Evolutionary conservation across 2,888 invertebrate genomes (phyloP), one percentile per base, ranked within the genome.

Genomic region (Platycheirus rosarum): DNA sequence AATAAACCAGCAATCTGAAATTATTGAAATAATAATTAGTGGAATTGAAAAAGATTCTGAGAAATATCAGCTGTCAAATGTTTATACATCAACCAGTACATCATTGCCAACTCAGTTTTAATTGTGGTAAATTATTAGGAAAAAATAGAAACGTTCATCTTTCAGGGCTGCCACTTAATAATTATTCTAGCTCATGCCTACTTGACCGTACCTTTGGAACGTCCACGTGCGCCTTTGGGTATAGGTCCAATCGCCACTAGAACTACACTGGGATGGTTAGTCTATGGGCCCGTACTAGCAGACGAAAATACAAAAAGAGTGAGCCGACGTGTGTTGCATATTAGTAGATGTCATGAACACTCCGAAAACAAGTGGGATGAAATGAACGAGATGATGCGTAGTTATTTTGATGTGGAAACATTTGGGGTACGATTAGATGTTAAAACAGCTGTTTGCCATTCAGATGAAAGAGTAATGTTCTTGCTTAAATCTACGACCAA

Each of bases 141-240:
- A 35, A 35, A 35, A 35, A 35, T 35, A 35, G 9, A 3, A 2
- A 35, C 35, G n/a, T 35, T 35, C 35, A 35, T 35, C 35, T 44
- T 44, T 44, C 42, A 8, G 42, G 42, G 14, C 51, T 75, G 62
- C 75, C 75, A 23, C 9, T 66, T 53, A 18, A 75, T 75, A 8
- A 40, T 75, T 6, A 80, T 70, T 26, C 49, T 48, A 48, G 48
- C 75, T 14, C 48, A 48, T 48, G 75, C 53, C 14, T 60, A 42
- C 14, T 40, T 60, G 20, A 76, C 53, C n/a, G 44, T 68, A n/a
- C 69, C 57, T 16, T 23, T 66, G 7, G 74, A 65, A 46, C 18
- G 46, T 11, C 40, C 65, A 40, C n/a, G 35, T 32, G 29, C 6
- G 23, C 23, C 48, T n/a, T 7, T 48, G 48, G 48, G 48, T 53